These are phyloP conservation scores for Sebastolobus alascanus DNA, from an alignment of 2,797 vertebrate genomes.

Conservation along the genomic window DNA sequence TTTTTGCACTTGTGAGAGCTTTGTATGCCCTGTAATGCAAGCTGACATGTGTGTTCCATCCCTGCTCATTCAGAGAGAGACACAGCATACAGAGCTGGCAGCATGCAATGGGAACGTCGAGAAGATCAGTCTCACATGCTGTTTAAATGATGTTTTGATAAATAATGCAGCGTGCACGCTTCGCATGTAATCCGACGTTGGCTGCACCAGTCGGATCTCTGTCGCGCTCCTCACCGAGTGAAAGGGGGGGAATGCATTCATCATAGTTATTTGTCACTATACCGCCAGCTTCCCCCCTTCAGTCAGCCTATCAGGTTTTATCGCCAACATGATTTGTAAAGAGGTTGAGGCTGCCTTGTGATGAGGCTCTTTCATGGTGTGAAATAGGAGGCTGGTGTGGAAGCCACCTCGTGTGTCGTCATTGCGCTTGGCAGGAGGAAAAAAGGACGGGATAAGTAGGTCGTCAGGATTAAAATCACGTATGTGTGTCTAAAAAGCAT, in stretches of 20 bases:
- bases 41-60: slow-evolving; percentile 19
- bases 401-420: slow-evolving; percentile 61
- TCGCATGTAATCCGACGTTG: slow-evolving; percentile 69
- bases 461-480: slow-evolving; percentile 52
- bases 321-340: slow-evolving; percentile 71
- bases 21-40: slow-evolving; percentile 20
- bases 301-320: slow-evolving; percentile 75
- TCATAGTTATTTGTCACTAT: slow-evolving; percentile 70
- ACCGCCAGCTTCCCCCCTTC: slow-evolving; percentile 54
- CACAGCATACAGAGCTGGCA: slow-evolving; percentile 31
- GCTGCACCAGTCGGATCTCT: slow-evolving; percentile 56
- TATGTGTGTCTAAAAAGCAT: slow-evolving; percentile 12
- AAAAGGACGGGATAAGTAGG: slow-evolving; percentile 57
- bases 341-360: slow-evolving; percentile 49
- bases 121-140: slow-evolving; percentile 56
- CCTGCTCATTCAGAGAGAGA: slow-evolving; percentile 11
- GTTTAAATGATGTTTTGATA: slow-evolving; percentile 78
- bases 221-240: slow-evolving; percentile 40
- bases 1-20: background rate
- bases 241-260: slow-evolving; percentile 67
- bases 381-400: slow-evolving; percentile 57
- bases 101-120: slow-evolving; percentile 44
- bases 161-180: slow-evolving; percentile 74
- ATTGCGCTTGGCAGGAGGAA: slow-evolving; percentile 44
- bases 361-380: slow-evolving; percentile 62